These are phyloP conservation scores for Odontamblyopus rebecca DNA, from an alignment of 2,797 vertebrate species.

Conservation along the genomic window DNA sequence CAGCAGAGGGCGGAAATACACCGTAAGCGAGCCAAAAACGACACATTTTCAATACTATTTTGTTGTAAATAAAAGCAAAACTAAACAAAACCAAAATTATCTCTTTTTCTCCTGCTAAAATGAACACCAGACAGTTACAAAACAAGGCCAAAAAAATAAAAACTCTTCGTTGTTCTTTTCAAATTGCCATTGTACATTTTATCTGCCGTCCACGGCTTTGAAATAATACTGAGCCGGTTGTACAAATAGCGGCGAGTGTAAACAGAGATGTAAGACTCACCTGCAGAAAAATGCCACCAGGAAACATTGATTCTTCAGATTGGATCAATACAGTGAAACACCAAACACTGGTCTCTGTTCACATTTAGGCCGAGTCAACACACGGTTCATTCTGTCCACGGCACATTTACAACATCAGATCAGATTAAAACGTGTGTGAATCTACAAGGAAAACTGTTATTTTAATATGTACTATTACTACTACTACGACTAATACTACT, in stretches of 20 bases:
- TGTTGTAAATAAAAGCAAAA: neutral
- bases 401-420: neutral
- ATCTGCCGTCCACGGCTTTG: no score
- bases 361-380: neutral
- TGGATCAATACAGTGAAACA: neutral
- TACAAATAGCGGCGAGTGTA: neutral
- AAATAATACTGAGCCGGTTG: no score
- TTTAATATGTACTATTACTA: no score
- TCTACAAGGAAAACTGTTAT: no score
- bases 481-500: no score
- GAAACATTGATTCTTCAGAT: constrained; percentile 12
- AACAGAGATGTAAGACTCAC: constrained; percentile 1
- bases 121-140: neutral
- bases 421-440: neutral
- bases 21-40: neutral
- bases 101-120: neutral
- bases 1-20: neutral
- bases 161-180: neutral
- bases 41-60: neutral
- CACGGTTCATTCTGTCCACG: neutral
- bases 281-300: constrained; percentile 4
- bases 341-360: neutral
- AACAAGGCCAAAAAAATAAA: neutral
- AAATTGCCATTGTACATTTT: neutral
- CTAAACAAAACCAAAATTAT: neutral